Percentiles rank a stretch among this genome's conserved stretches.
Evolutionary conservation across 2,113 vertebrate genomes (phyloP).

Genomic region (Gymnarchus niloticus): DNA sequence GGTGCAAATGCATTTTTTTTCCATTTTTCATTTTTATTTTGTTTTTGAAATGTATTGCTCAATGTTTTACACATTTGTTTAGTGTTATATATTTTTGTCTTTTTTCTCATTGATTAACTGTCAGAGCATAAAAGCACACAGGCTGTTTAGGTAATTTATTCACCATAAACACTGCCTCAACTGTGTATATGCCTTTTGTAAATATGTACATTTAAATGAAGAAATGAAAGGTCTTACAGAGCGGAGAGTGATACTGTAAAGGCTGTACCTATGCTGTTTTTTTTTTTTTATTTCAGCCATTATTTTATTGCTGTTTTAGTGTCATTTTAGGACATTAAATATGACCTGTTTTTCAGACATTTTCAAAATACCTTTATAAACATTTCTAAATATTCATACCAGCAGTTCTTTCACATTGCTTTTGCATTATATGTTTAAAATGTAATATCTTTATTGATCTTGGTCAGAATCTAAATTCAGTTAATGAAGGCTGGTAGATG

Average conservation of each 20-base stretch:
- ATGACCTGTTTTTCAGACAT: slow-evolving; percentile 17
- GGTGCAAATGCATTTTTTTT: slow-evolving; percentile 55
- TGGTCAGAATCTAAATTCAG: neutral
- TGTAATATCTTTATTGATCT: slow-evolving; percentile 17
- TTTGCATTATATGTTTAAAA: slow-evolving; percentile 1
- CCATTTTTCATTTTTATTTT: slow-evolving; percentile 42
- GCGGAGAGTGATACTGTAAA: slow-evolving; percentile 31
- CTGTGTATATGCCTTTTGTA: slow-evolving; percentile 83
- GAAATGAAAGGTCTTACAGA: slow-evolving; percentile 25
- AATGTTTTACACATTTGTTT: slow-evolving; percentile 47
- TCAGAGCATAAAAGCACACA: slow-evolving; percentile 76
- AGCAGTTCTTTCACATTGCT: slow-evolving; percentile 13
- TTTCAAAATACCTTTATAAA: slow-evolving; percentile 22
- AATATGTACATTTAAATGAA: slow-evolving; percentile 33
- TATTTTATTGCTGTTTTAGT: slow-evolving; percentile 27
- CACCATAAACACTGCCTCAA: slow-evolving; percentile 85
- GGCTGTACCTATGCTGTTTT: slow-evolving; percentile 31
- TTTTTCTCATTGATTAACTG: slow-evolving; percentile 66
- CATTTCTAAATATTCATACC: slow-evolving; percentile 18
- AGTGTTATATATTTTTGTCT: slow-evolving; percentile 71
- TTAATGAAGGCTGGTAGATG: neutral
- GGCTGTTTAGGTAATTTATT: slow-evolving; percentile 70
- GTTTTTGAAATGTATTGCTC: slow-evolving; percentile 39
- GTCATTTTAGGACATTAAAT: slow-evolving; percentile 25
- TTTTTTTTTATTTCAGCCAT: slow-evolving; percentile 29